phyloP scores from a whole-genome alignment of 1,140 invertebrate genomes.

The Anastrepha ludens region DNA sequence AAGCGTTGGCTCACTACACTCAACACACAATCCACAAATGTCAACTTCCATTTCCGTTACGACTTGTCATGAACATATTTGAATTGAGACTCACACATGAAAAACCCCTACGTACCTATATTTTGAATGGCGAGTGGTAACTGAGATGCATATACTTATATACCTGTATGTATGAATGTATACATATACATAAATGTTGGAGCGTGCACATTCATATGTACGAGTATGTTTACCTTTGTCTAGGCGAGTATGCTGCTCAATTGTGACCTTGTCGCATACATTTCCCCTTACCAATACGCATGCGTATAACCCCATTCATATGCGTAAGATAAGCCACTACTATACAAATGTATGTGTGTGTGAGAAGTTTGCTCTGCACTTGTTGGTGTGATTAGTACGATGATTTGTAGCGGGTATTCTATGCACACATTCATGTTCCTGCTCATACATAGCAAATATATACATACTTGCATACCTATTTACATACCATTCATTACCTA shows the following conservation, averaged over 20 bases:
- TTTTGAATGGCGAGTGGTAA: neutral
- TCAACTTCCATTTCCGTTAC: slow-evolving; percentile 23
- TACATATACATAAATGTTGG: neutral
- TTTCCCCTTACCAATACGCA: slow-evolving; percentile 7
- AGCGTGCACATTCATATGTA: neutral
- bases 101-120: neutral
- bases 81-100: neutral
- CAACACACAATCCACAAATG: neutral
- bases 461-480: neutral
- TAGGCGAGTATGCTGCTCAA: neutral
- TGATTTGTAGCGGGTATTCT: neutral
- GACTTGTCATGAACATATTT: neutral
- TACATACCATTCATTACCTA: neutral
- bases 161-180: neutral
- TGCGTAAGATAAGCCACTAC: neutral
- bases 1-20: neutral
- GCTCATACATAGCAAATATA: neutral
- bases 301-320: slow-evolving; percentile 2
- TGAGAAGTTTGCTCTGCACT: neutral
- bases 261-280: slow-evolving; percentile 33
- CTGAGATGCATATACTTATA: neutral
- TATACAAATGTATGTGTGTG: neutral
- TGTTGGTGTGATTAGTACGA: slow-evolving; percentile 37
- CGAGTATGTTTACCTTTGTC: slow-evolving; percentile 5
- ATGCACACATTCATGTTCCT: neutral